Conservation (phyloP, 2,888 invertebrate genomes). For the Morinoia aosen region DNA sequence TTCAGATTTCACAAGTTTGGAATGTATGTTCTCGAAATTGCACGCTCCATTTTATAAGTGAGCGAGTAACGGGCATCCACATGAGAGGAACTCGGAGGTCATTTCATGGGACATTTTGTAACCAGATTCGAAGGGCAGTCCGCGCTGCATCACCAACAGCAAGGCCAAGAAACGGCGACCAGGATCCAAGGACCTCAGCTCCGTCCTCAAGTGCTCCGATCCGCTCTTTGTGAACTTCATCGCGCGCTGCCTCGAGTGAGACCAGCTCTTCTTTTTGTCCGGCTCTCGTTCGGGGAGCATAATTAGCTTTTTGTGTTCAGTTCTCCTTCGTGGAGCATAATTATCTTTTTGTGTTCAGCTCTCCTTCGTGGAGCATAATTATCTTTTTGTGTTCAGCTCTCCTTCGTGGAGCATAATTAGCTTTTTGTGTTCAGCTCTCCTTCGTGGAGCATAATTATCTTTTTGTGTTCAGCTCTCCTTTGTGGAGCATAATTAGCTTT, state of each 20-base stretch:
- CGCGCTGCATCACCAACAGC: constrained; percentile 91
- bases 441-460: not conserved
- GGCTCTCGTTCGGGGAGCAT: not conserved
- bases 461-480: not conserved
- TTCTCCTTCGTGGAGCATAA: not conserved
- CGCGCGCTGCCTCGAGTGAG: constrained; percentile 90
- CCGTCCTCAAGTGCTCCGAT: constrained; percentile 88
- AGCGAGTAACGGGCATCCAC: not conserved
- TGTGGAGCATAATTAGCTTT: not conserved
- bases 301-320: not conserved
- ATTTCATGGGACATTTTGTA: constrained; percentile 56
- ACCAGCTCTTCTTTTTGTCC: constrained; percentile 68
- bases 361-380: not conserved
- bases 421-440: constrained; percentile 68
- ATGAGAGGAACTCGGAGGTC: not conserved
- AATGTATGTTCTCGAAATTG: too few relatives aligned
- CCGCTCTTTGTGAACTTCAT: constrained; percentile 92
- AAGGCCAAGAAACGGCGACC: constrained; percentile 93
- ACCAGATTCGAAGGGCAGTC: constrained; percentile 91
- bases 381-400: not conserved
- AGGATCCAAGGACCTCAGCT: constrained; percentile 84
- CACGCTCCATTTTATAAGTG: too few relatives aligned
- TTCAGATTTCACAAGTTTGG: too few relatives aligned
- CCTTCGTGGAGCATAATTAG: constrained; percentile 81
- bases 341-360: not conserved